Conservation (phyloP, 2,797 vertebrate genomes). For the Gambelia wislizenii region DNA sequence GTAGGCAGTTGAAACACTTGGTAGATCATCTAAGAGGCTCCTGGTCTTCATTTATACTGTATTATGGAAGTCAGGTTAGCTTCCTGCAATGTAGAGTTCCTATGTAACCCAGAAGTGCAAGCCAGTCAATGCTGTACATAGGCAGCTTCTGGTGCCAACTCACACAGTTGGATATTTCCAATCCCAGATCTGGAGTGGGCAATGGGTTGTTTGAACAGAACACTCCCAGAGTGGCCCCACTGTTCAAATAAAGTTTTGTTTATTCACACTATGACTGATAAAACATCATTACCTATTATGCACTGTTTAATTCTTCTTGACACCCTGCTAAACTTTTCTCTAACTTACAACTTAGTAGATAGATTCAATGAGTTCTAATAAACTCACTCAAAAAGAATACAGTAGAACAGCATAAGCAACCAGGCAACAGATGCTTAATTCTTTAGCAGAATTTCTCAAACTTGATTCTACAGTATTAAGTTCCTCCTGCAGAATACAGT, state of each 20-base stretch:
- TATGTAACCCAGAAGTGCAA: not conserved
- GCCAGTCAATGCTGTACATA: not conserved
- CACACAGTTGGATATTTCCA: not conserved
- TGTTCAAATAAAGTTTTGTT: slow-evolving; percentile 3
- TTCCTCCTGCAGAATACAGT: not conserved
- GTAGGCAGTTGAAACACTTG: no score
- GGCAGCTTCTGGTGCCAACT: not conserved
- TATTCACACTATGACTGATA: not conserved
- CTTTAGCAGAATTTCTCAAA: not conserved
- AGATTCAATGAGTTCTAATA: not conserved
- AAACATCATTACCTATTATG: slow-evolving; percentile 12
- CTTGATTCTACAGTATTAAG: not conserved
- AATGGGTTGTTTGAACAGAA: not conserved
- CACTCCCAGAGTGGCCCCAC: not conserved
- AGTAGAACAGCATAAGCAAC: not conserved
- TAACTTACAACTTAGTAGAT: not conserved
- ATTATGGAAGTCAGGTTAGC: no score
- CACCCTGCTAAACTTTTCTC: slow-evolving; percentile 17
- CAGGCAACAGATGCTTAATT: not conserved
- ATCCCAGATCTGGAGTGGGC: not conserved
- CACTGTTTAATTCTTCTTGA: not conserved
- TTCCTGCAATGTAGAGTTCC: no score
- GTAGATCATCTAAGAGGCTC: no score
- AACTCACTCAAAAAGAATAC: not conserved
- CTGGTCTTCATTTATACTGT: no score